Percentiles rank a stretch among this genome's conserved stretches.
These are phyloP conservation scores for Natrix natrix DNA, from an alignment of 2,797 vertebrate species.

Conservation along the genomic window DNA sequence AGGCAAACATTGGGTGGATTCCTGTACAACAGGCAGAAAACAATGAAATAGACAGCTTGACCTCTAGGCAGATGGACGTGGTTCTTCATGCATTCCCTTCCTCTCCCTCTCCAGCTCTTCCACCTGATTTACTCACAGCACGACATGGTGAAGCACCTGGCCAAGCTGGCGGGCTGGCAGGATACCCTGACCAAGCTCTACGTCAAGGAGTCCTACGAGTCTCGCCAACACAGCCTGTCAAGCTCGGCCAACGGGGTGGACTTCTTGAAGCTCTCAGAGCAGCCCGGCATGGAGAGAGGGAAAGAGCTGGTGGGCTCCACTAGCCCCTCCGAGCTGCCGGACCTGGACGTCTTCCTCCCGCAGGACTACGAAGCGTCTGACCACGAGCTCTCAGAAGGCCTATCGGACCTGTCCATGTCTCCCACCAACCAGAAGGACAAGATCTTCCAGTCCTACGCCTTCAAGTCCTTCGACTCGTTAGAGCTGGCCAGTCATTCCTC, in stretches of 20 bases:
- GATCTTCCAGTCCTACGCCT: slow-evolving; percentile 72
- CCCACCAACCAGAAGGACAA: slow-evolving; percentile 67
- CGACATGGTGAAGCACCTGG: slow-evolving; percentile 85
- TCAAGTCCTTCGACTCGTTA: slow-evolving; percentile 83
- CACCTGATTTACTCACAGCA: slow-evolving; percentile 87
- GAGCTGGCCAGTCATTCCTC: slow-evolving; percentile 81
- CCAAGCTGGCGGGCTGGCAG: slow-evolving; percentile 89
- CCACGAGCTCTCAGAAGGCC: slow-evolving; percentile 77
- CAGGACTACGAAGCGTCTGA: slow-evolving; percentile 60
- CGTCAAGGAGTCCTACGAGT: slow-evolving; percentile 85
- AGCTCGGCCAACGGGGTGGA: slow-evolving; percentile 64
- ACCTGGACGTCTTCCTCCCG: slow-evolving; percentile 70
- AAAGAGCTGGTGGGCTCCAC: slow-evolving; percentile 27
- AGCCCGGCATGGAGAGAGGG: slow-evolving; percentile 57
- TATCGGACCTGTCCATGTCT: slow-evolving; percentile 80
- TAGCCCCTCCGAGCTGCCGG: slow-evolving; percentile 26
- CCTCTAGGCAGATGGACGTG: not conserved
- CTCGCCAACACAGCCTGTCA: slow-evolving; percentile 68
- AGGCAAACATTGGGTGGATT: not conserved
- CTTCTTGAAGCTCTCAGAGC: slow-evolving; percentile 57
- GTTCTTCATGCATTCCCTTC: not conserved
- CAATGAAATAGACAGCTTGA: not conserved
- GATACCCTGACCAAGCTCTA: slow-evolving; percentile 93
- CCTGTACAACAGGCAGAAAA: not conserved
- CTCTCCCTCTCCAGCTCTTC: slow-evolving; percentile 80